phyloP scores from a whole-genome alignment of 1,140 invertebrate genomes.

The Drosophila hydei region DNA sequence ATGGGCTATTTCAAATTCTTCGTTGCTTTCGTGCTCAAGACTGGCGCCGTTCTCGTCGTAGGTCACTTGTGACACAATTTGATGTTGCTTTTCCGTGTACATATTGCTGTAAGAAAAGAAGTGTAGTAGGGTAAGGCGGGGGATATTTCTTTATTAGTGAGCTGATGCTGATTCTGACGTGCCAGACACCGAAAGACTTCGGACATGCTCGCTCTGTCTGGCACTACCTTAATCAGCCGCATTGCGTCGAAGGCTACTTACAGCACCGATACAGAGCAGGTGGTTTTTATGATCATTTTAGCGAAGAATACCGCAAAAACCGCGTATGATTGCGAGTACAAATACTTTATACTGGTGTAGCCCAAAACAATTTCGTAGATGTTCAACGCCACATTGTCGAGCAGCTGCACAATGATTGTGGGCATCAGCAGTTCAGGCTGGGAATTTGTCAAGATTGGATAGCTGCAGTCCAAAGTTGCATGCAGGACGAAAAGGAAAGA shows the following conservation, averaged over 20 bases:
- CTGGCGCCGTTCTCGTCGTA: conserved; percentile 2
- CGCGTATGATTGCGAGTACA: conserved; percentile 47
- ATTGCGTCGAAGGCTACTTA: conserved; percentile 17
- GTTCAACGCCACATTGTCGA: conserved; percentile 64
- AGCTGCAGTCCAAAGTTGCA: conserved; percentile 40
- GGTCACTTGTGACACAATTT: conserved; percentile 20
- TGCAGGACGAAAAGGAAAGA: not conserved
- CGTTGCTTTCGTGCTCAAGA: conserved; percentile 26
- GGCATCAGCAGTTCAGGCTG: conserved; percentile 66
- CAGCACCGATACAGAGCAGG: conserved; percentile 48
- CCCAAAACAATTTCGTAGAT: conserved; percentile 63
- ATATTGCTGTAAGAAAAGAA: conserved; percentile 47
- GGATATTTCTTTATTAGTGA: not conserved
- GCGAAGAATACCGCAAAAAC: conserved; percentile 57
- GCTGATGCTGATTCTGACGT: not conserved
- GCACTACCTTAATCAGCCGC: not conserved
- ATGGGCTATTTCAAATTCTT: conserved; percentile 52
- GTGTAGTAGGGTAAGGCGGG: not conserved
- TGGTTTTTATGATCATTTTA: conserved; percentile 58
- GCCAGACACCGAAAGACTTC: not conserved
- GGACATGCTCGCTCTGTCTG: not conserved
- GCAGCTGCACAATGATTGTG: conserved; percentile 61
- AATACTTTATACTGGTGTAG: conserved; percentile 53
- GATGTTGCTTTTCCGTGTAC: conserved; percentile 62
- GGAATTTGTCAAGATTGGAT: conserved; percentile 67